phyloP scores from a whole-genome alignment of 2,113 vertebrate genomes.

The Heliornis fulica region DNA sequence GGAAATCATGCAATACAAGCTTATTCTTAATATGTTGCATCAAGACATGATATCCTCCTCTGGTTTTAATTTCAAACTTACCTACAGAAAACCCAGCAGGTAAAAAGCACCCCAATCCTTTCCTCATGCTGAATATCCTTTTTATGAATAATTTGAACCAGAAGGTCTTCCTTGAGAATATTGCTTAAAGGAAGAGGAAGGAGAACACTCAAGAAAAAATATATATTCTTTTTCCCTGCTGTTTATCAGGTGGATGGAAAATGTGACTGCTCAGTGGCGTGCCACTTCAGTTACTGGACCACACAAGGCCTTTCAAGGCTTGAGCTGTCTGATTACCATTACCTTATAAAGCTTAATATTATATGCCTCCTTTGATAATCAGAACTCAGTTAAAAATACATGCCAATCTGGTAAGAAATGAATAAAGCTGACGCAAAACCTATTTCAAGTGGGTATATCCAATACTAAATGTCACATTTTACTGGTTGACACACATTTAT shows the following conservation, averaged over 20 bases:
- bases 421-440: constrained; percentile 46
- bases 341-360: constrained; percentile 23
- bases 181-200: not conserved
- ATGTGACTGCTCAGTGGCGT: not conserved
- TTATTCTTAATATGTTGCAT: not conserved
- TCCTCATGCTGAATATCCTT: not conserved
- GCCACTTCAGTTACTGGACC: not conserved
- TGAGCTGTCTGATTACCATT: not conserved
- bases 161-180: not conserved
- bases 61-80: constrained; percentile 12
- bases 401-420: constrained; percentile 25
- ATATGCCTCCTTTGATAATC: constrained; percentile 35
- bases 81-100: too few relatives aligned
- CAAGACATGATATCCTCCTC: not conserved
- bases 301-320: not conserved
- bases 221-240: not conserved
- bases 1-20: not conserved
- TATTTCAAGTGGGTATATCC: constrained; percentile 39
- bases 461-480: constrained; percentile 64
- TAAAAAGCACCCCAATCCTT: not conserved
- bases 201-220: not conserved
- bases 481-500: constrained; percentile 71
- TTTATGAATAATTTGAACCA: not conserved
- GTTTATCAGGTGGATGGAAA: constrained; percentile 3
- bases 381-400: constrained; percentile 3